Conservation (phyloP, 2,113 vertebrate genomes). For the Ophthalmolycus amberensis region DNA sequence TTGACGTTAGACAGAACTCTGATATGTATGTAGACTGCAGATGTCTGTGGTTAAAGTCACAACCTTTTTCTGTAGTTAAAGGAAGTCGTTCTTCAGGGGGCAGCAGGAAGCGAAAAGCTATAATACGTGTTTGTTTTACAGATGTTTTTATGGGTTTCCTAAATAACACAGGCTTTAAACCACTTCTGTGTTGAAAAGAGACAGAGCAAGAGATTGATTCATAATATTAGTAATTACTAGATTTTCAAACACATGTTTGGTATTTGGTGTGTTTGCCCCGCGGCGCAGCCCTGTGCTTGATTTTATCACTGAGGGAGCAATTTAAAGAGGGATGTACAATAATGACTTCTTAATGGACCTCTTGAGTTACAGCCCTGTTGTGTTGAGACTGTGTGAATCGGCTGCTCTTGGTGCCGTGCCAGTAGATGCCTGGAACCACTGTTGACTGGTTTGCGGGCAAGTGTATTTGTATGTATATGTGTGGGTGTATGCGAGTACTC, state of each 20-base stretch:
- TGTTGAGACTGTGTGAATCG: constrained; percentile 50
- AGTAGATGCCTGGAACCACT: constrained; percentile 32
- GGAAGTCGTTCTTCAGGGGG: constrained; percentile 43
- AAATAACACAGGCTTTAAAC: constrained; percentile 14
- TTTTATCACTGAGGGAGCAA: constrained; percentile 21
- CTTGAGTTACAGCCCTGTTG: constrained; percentile 52
- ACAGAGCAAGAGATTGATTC: background rate
- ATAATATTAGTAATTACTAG: background rate
- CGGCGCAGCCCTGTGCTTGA: background rate
- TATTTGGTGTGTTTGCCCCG: background rate
- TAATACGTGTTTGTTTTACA: constrained; percentile 22
- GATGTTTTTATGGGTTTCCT: constrained; percentile 44
- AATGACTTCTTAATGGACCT: constrained; percentile 62
- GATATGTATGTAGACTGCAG: constrained; percentile 34
- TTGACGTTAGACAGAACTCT: constrained; percentile 30
- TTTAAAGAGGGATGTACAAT: constrained; percentile 41
- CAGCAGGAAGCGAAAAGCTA: background rate
- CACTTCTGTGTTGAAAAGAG: constrained; percentile 2
- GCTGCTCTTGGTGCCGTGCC: constrained; percentile 44
- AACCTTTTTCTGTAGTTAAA: constrained; percentile 6
- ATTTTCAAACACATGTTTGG: background rate
- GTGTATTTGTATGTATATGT: constrained; percentile 6
- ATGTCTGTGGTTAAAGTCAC: constrained; percentile 2
- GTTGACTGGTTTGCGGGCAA: constrained; percentile 16
- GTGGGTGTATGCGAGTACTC: background rate